Percentiles rank a stretch among this genome's conserved stretches.
Conservation (phyloP, 2,113 vertebrate genomes). For the Dromas ardeola region DNA sequence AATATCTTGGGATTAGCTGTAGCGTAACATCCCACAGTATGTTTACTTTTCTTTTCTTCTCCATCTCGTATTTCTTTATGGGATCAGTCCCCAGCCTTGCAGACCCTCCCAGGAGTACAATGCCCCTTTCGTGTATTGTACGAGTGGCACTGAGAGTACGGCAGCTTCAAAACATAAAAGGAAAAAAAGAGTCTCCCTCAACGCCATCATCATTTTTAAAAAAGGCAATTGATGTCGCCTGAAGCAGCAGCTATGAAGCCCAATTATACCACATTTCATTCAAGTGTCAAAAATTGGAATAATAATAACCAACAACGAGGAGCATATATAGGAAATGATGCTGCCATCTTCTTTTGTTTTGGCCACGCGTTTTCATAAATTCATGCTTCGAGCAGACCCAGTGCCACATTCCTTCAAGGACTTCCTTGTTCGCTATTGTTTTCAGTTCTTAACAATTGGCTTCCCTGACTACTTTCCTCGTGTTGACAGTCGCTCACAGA, state of each 20-base stretch:
- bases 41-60: slow-evolving; percentile 16
- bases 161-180: slow-evolving; percentile 69
- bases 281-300: slow-evolving; percentile 75
- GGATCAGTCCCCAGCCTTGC: slow-evolving; percentile 33
- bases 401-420: slow-evolving; percentile 65
- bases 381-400: slow-evolving; percentile 52
- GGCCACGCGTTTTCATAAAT: slow-evolving; percentile 65
- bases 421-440: slow-evolving; percentile 55
- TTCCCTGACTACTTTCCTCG: slow-evolving; percentile 42
- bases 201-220: slow-evolving; percentile 73
- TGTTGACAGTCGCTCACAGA: slow-evolving; percentile 67
- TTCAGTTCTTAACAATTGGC: slow-evolving; percentile 45
- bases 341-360: slow-evolving; percentile 71
- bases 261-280: slow-evolving; percentile 76
- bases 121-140: slow-evolving; percentile 41
- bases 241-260: slow-evolving; percentile 64
- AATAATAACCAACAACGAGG: slow-evolving; percentile 58
- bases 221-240: slow-evolving; percentile 70
- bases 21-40: background rate
- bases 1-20: slow-evolving; percentile 26
- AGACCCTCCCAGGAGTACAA: slow-evolving; percentile 52
- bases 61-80: slow-evolving; percentile 50
- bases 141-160: slow-evolving; percentile 29
- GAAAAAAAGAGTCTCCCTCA: slow-evolving; percentile 66
- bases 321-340: slow-evolving; percentile 33